These are phyloP conservation scores for Percina caprodes DNA, from an alignment of 2,113 vertebrate genomes.

Conservation along the genomic window DNA sequence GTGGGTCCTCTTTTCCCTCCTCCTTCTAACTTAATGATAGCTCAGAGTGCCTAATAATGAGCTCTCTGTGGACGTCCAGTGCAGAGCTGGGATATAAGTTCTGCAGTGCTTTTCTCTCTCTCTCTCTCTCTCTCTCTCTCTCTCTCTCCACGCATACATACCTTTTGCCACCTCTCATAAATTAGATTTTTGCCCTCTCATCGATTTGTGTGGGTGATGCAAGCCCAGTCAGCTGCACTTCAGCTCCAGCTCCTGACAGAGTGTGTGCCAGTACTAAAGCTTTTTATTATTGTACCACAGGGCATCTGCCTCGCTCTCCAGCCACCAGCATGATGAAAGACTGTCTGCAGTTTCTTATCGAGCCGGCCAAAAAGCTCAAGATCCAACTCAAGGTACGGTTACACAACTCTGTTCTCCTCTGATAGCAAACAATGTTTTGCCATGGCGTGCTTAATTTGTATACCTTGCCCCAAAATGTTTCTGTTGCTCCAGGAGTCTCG, in stretches of 20 bases:
- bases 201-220: constrained; percentile 51
- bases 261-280: constrained; percentile 67
- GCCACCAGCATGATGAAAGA: constrained; percentile 84
- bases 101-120: constrained; percentile 63
- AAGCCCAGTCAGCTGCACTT: constrained; percentile 57
- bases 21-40: constrained; percentile 11
- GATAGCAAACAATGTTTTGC: not conserved
- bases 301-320: constrained; percentile 42
- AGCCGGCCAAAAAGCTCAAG: constrained; percentile 85
- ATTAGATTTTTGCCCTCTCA: constrained; percentile 66
- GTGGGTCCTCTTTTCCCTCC: not conserved
- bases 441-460: not conserved
- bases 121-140: constrained; percentile 24
- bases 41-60: constrained; percentile 46
- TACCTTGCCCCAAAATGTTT: not conserved
- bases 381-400: constrained; percentile 79
- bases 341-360: constrained; percentile 85
- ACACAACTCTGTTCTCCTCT: too few species aligned
- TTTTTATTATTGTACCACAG: constrained; percentile 65
- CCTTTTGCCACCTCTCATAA: constrained; percentile 55
- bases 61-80: constrained; percentile 44
- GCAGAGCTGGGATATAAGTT: constrained; percentile 59
- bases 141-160: constrained; percentile 22
- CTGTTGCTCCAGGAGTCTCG: constrained; percentile 77
- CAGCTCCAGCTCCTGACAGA: constrained; percentile 45